Evolutionary conservation across 1,140 invertebrate genomes (phyloP).

Genomic region (Brachionus manjavacas): DNA sequence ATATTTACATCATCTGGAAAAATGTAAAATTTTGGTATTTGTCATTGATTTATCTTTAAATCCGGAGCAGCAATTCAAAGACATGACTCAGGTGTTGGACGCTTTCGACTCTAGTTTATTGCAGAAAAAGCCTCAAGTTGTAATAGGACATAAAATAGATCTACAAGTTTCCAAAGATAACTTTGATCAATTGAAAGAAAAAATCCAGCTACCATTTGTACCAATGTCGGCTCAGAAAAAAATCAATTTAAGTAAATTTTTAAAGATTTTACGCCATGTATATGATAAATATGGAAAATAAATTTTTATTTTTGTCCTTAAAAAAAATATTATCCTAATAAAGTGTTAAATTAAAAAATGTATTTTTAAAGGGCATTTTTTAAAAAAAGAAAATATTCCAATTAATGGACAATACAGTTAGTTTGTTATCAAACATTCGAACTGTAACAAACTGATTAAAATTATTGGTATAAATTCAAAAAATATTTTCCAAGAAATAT

Average conservation of each 20-base stretch:
- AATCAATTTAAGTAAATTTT: conserved; percentile 41
- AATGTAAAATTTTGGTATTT: conserved; percentile 15
- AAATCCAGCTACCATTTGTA: neutral
- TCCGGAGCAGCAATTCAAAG: neutral
- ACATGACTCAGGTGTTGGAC: neutral
- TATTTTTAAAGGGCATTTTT: neutral
- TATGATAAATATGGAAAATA: neutral
- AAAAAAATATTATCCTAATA: neutral
- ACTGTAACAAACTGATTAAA: neutral
- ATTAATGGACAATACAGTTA: conserved; percentile 3
- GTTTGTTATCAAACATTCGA: neutral
- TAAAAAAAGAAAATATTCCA: neutral
- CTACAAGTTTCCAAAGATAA: neutral
- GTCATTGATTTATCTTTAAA: neutral
- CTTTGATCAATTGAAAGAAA: neutral
- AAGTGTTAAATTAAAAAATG: neutral
- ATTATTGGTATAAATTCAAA: neutral
- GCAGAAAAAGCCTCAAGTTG: neutral
- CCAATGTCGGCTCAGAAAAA: conserved; percentile 32
- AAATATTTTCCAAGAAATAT: neutral
- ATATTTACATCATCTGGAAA: conserved; percentile 38
- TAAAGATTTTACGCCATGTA: conserved; percentile 4
- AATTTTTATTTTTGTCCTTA: neutral
- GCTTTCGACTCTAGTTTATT: neutral
- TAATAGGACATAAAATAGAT: conserved; percentile 34